Base-by-base conservation (phyloP, 2,797 vertebrate genomes). In the Threskiornis aethiopicus region DNA sequence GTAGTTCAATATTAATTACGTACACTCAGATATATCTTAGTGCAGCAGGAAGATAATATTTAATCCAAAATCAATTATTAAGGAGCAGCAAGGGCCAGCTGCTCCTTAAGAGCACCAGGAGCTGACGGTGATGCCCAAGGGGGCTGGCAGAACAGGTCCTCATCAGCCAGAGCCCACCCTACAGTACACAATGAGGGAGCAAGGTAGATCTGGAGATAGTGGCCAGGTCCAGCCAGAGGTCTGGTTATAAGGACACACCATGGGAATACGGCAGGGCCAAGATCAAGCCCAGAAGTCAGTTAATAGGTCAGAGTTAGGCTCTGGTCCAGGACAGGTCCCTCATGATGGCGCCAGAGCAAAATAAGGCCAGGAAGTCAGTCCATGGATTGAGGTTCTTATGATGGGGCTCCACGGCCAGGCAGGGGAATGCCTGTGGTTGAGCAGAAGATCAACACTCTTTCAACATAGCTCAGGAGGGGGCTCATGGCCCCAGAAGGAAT, bases 121-220 rank as follows among this genome's bases (percentile, higher is more conserved):
- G 11, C 8, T 87, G 59, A 87, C 13, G 7, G 5, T 16, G 15
- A 46, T 70, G 29, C 3, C 13, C 44, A 54, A 47, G 13, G 22
- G 3, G 49, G 5, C 4, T 61, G 21, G 13, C 9, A 81, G 46
- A 66, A 46, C 3, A 47, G 3, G 10, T 55, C 16, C 12, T 71
- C 0, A 0, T 62, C 42, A 92, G 10, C 13, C 47, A 62, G 8
- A 28, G 18, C 4, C 31, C 17, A 14, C 18, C 18, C 41, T 21
- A 37, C 7, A 33, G 10, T 0, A 4, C 10, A 10, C 35, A n/a
- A 21, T 0, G 4, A 55, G 35, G 24, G 16, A 62, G 6, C 13
- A 81, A 75, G 26, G 5, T 17, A 73, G 22, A 42, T 24, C 35
- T 67, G 28, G 42, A 62, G 21, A 12, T 6, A 73, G 16, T 20